Conservation (phyloP, 2,113 vertebrate species). For the Callorhinus ursinus region DNA sequence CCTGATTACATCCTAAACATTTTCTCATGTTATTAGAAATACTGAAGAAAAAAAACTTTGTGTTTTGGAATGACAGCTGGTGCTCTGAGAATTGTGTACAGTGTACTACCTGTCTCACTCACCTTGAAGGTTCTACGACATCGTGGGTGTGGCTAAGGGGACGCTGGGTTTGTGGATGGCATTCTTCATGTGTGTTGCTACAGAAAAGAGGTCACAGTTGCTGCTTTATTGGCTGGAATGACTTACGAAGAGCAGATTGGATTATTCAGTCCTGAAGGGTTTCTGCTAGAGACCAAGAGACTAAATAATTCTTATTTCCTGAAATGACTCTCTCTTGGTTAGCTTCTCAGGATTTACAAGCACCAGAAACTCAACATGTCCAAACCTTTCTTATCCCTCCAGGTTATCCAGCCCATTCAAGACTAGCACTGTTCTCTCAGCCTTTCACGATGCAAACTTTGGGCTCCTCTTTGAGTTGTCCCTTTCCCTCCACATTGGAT, state of each 20-base stretch:
- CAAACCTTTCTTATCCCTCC: background rate
- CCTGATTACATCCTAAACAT: background rate
- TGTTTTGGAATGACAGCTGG: conserved; percentile 22
- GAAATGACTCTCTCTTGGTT: background rate
- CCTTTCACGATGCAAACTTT: background rate
- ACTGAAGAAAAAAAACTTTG: background rate
- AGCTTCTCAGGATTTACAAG: background rate
- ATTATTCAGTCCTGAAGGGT: background rate
- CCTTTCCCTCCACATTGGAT: background rate
- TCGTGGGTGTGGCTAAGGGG: background rate
- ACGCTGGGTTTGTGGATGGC: background rate
- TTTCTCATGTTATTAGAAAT: conserved; percentile 28
- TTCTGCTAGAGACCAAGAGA: background rate
- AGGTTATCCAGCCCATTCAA: background rate
- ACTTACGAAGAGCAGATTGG: background rate
- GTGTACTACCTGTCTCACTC: background rate
- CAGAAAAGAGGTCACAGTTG: background rate
- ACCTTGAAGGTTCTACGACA: background rate
- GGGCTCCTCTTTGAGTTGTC: background rate
- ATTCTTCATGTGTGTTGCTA: background rate
- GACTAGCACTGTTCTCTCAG: background rate
- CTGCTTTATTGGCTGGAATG: background rate
- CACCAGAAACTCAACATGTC: background rate
- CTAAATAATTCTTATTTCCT: conserved; percentile 11
- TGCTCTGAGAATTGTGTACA: background rate